Percentiles rank a stretch among this genome's conserved stretches.
Evolutionary conservation across 2,797 vertebrate species (phyloP).

Genomic region (Manis javanica): DNA sequence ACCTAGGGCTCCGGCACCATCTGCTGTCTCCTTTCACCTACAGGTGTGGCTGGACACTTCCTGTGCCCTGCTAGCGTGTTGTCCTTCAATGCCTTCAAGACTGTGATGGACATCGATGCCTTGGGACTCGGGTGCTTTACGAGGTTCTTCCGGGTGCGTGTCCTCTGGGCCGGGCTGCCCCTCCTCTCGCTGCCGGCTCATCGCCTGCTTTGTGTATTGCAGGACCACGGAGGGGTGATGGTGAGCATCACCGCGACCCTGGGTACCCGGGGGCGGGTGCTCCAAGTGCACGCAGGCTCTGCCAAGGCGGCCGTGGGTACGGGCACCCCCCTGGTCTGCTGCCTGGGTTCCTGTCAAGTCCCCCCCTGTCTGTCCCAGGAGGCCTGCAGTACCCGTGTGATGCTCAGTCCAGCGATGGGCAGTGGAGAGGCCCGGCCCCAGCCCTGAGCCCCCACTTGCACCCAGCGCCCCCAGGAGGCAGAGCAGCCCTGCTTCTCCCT

Average conservation of each 20-base stretch:
- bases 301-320: slow-evolving; percentile 97
- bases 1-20: neutral
- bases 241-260: slow-evolving; percentile 97
- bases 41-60: slow-evolving; percentile 98
- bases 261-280: slow-evolving; percentile 92
- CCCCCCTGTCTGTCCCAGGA: neutral
- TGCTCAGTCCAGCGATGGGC: neutral
- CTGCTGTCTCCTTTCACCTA: neutral
- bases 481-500: neutral
- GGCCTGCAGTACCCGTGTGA: neutral
- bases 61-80: slow-evolving; percentile 92
- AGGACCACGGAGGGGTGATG: slow-evolving; percentile 96
- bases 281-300: slow-evolving; percentile 96
- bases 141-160: slow-evolving; percentile 94
- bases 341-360: neutral
- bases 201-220: neutral
- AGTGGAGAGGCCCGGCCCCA: neutral
- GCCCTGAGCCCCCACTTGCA: neutral
- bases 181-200: neutral
- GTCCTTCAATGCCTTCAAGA: slow-evolving; percentile 97
- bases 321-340: neutral
- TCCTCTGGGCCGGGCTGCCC: rapidly evolving
- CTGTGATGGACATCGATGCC: slow-evolving; percentile 96
- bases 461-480: neutral
- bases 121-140: slow-evolving; percentile 95